Evolutionary conservation across 2,888 invertebrate species (phyloP), one percentile per base, ranked within the genome.

Genomic region (Lasioglossum lativentre): DNA sequence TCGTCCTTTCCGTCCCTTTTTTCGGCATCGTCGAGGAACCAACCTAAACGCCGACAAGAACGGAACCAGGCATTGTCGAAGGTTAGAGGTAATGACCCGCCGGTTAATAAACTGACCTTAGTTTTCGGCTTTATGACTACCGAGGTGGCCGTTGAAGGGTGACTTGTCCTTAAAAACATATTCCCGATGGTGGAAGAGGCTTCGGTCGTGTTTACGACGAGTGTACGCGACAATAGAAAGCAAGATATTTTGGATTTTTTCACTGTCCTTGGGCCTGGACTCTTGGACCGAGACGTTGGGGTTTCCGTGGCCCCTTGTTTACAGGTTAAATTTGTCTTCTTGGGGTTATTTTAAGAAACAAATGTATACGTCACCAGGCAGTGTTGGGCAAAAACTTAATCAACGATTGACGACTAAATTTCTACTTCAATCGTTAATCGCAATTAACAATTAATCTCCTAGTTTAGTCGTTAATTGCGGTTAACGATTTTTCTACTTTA

Each of bases 21-120:
- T 14, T 14, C 59, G 4, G 5, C 14, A 5, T 14, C 12, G 27
- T 14, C 59, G 12, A 59, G 14, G 4, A 27, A 14, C 14, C 27
- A 59, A 27, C 59, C 27, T 59, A 14, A 14, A 59, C 27, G 27
- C 30, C 59, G 74, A 47, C 27, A 38, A 40, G 63, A 68, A 73
- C 27, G 23, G 23, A 52, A 2, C 38, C 30, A 27, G n/a, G 42
- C 14, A 45, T 71, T 85, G 71, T 34, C 52, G 70, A 88, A 82
- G 88, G 88, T 78, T 66, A 34, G 68, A 66, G 66, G 56, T 72
- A 83, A 82, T 75, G 56, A 79, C 56, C 78, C 68, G 3, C 52
- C 80, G 68, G 70, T 86, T 84, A 82, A 76, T 82, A 80, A 88
- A 84, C 59, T 80, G 79, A 80, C 77, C 83, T 87, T 87, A 86